Evolutionary conservation across 2,797 vertebrate species (phyloP).

Genomic region (Todus mexicanus): DNA sequence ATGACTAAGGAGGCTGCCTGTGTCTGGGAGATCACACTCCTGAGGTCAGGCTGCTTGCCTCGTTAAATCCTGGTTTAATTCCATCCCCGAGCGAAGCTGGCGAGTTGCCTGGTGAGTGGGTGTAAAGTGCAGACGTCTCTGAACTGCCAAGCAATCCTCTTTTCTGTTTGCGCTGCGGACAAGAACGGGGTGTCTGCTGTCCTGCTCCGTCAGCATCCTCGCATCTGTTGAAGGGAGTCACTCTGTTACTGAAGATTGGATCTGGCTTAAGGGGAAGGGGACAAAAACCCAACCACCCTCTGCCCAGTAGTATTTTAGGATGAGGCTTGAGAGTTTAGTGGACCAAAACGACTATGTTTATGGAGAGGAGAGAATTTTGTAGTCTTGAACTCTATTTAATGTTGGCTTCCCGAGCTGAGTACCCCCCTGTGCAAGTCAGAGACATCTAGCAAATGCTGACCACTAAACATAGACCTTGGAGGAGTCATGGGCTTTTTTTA

Average conservation of each 20-base stretch:
- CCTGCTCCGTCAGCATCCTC: background rate
- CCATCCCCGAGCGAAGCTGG: background rate
- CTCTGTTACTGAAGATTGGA: background rate
- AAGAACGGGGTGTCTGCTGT: background rate
- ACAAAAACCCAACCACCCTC: background rate
- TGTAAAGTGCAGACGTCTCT: constrained; percentile 10
- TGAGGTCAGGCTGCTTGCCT: constrained; percentile 37
- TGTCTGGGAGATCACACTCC: constrained; percentile 23
- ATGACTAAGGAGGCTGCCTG: constrained; percentile 1
- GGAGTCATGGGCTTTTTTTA: constrained; percentile 25
- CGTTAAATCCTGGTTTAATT: constrained; percentile 39
- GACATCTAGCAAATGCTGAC: constrained; percentile 31
- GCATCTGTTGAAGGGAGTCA: background rate
- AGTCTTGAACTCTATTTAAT: background rate
- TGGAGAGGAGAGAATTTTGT: background rate
- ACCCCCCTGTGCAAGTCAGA: background rate
- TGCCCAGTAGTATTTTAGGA: background rate
- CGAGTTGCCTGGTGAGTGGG: constrained; percentile 35
- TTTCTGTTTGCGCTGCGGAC: background rate
- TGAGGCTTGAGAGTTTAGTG: background rate
- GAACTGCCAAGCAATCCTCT: constrained; percentile 23
- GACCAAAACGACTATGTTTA: background rate
- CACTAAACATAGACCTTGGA: constrained; percentile 41
- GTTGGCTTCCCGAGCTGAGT: background rate
- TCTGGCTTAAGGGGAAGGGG: background rate